Evolutionary conservation across 2,888 invertebrate genomes (phyloP).

Genomic region (Rhagonycha lutea): DNA sequence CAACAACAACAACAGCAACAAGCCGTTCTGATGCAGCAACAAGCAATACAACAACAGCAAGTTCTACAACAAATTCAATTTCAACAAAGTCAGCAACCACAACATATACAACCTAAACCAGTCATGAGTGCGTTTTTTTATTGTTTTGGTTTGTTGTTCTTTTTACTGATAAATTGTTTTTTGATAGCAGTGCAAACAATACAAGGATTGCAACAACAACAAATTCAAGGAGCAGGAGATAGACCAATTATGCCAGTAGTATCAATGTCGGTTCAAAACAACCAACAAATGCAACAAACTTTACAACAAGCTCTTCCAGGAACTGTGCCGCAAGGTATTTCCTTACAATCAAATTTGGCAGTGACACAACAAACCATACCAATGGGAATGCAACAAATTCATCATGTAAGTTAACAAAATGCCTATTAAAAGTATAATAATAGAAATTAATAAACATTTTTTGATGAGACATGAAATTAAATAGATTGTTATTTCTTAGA

Average conservation of each 20-base stretch:
- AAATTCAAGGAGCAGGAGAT: slow-evolving; percentile 55
- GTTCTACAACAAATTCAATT: slow-evolving; percentile 46
- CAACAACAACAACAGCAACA: slow-evolving; percentile 47
- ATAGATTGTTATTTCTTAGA: not conserved
- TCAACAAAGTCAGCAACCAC: slow-evolving; percentile 54
- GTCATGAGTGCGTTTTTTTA: slow-evolving; percentile 58
- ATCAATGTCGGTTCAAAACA: slow-evolving; percentile 62
- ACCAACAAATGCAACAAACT: slow-evolving; percentile 61
- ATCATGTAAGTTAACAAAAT: slow-evolving; percentile 56
- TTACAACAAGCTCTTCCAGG: slow-evolving; percentile 59
- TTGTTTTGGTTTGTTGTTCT: not conserved
- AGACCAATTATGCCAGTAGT: slow-evolving; percentile 69
- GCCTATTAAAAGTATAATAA: not conserved
- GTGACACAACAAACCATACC: slow-evolving; percentile 55
- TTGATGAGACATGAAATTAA: not conserved
- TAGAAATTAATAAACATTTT: not conserved
- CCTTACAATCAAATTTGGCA: slow-evolving; percentile 56
- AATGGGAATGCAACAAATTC: slow-evolving; percentile 62
- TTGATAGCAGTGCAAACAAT: slow-evolving; percentile 62
- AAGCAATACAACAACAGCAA: slow-evolving; percentile 40
- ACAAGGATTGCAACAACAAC: slow-evolving; percentile 58
- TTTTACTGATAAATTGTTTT: not conserved
- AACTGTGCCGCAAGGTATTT: slow-evolving; percentile 62
- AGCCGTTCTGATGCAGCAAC: slow-evolving; percentile 42
- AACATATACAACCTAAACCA: slow-evolving; percentile 61